Percentiles rank a stretch among this genome's conserved stretches.
phyloP scores from a whole-genome alignment of 2,888 invertebrate species.

The Cotesia congregata region DNA sequence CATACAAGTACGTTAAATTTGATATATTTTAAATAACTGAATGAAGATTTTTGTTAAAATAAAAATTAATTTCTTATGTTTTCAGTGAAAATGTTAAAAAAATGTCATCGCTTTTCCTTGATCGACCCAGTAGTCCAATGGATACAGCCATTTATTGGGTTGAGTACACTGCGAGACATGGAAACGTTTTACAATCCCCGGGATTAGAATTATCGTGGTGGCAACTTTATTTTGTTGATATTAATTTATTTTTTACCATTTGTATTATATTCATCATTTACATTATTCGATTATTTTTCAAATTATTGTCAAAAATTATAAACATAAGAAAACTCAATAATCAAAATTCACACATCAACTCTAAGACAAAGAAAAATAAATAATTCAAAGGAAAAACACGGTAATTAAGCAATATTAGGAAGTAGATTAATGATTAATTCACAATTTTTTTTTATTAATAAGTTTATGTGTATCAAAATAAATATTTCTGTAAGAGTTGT shows the following conservation, averaged over 20 bases:
- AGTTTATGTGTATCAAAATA: too few species aligned
- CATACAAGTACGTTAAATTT: constrained; percentile 51
- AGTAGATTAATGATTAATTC: too few species aligned
- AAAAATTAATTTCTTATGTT: constrained; percentile 24
- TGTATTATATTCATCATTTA: constrained; percentile 36
- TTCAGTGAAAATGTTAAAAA: constrained; percentile 51
- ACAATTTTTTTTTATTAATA: too few species aligned
- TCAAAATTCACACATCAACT: neutral
- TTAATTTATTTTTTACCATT: constrained; percentile 49
- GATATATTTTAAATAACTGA: neutral
- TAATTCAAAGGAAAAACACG: neutral
- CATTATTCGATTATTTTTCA: constrained; percentile 32
- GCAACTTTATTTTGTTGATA: constrained; percentile 58
- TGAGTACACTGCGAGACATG: constrained; percentile 54
- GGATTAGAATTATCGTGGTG: constrained; percentile 57
- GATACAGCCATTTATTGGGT: constrained; percentile 55
- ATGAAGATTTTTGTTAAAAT: neutral
- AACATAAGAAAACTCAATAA: neutral
- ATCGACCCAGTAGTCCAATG: constrained; percentile 53
- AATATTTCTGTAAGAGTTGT: too few species aligned
- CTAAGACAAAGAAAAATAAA: neutral
- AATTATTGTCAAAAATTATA: neutral
- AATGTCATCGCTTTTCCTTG: constrained; percentile 47
- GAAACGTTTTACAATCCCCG: constrained; percentile 56
- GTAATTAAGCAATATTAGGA: too few species aligned